These are phyloP conservation scores for Macrostomum cliftonense DNA, from an alignment of 2,888 invertebrate genomes.

Conservation along the genomic window DNA sequence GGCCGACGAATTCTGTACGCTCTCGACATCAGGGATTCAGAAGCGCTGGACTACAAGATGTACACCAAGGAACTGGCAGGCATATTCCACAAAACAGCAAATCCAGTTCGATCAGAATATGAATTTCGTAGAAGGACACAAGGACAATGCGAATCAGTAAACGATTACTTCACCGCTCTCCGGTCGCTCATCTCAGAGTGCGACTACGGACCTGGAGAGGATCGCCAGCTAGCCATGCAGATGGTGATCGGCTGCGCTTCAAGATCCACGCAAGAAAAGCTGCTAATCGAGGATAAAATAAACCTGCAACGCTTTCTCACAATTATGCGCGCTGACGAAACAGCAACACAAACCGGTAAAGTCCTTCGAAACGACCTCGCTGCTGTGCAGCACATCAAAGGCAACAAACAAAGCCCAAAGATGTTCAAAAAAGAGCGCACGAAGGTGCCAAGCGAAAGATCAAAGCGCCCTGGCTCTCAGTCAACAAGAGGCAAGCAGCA, in stretches of 20 bases:
- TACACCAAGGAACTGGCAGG: background rate
- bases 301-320: background rate
- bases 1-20: conserved; percentile 1
- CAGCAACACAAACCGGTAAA: background rate
- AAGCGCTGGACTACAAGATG: background rate
- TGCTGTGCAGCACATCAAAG: too few species aligned
- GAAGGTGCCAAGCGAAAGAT: too few species aligned
- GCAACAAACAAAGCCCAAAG: too few species aligned
- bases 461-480: too few species aligned
- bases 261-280: conserved; percentile 1
- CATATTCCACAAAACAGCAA: background rate
- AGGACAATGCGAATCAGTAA: background rate
- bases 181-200: background rate
- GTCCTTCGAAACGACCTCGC: too few species aligned
- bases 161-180: conserved; percentile 1
- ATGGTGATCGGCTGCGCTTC: background rate
- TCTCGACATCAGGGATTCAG: background rate
- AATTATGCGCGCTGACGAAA: conserved; percentile 3
- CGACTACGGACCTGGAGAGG: background rate
- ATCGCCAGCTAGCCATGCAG: conserved; percentile 1
- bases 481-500: too few species aligned
- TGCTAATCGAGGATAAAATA: background rate
- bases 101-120: background rate
- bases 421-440: too few species aligned
- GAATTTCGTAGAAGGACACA: conserved; percentile 3